A percentile compares a stretch with the other conserved stretches of the same genome.
Evolutionary conservation across 2,797 vertebrate genomes (phyloP).

Genomic region (Apogon hyalosoma): DNA sequence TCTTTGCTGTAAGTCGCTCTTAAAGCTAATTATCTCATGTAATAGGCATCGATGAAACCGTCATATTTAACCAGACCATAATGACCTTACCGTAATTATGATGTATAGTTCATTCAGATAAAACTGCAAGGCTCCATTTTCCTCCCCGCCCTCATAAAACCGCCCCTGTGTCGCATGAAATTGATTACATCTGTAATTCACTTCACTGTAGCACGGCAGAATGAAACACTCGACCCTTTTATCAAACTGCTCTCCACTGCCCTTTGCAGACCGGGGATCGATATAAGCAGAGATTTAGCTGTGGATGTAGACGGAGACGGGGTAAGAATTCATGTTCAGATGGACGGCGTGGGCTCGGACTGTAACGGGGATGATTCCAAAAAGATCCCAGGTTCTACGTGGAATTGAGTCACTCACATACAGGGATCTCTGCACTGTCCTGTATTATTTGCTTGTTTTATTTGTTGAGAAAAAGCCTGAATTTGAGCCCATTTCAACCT

Average conservation of each 20-base stretch:
- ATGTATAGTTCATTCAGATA: constrained; percentile 58
- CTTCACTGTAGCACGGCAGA: constrained; percentile 25
- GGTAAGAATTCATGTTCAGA: constrained; percentile 39
- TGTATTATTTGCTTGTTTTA: not conserved
- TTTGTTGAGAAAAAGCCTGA: not conserved
- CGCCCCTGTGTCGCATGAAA: constrained; percentile 43
- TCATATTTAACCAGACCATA: constrained; percentile 46
- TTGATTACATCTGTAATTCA: constrained; percentile 77
- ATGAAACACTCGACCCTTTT: constrained; percentile 64
- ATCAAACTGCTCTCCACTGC: constrained; percentile 63
- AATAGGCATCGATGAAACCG: constrained; percentile 60
- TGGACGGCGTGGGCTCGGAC: constrained; percentile 20
- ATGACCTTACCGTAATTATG: constrained; percentile 60
- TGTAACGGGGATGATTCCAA: constrained; percentile 8
- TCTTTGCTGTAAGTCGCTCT: constrained; percentile 34
- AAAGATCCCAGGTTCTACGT: constrained; percentile 24
- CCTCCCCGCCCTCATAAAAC: constrained; percentile 52
- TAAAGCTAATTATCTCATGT: constrained; percentile 57
- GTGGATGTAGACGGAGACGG: constrained; percentile 34
- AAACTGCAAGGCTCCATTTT: constrained; percentile 69
- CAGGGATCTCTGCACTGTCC: constrained; percentile 1
- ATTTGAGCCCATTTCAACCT: not conserved
- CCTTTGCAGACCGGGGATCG: constrained; percentile 61
- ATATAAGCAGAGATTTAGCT: constrained; percentile 64
- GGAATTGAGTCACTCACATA: constrained; percentile 25